These are phyloP conservation scores for Drosophila conformis DNA, from an alignment of 2,888 invertebrate species.

Conservation along the genomic window DNA sequence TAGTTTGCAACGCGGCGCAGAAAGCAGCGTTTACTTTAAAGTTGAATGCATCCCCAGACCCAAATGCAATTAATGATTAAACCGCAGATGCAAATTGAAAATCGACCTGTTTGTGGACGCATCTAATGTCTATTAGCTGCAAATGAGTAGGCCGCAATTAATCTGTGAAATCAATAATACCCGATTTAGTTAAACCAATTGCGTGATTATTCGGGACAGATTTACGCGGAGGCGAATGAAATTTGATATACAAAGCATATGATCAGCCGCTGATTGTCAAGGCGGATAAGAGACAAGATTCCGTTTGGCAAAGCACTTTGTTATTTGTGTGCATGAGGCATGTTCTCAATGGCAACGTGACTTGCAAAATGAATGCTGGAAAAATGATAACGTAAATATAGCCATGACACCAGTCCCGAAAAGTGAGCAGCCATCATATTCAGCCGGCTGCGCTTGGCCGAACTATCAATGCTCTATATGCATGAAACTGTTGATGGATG, in stretches of 20 bases:
- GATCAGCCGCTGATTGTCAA: constrained; percentile 6
- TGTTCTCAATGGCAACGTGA: constrained; percentile 61
- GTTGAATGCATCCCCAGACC: constrained; percentile 13
- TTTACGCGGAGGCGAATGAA: constrained; percentile 2
- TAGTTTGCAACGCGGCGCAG: constrained; percentile 60
- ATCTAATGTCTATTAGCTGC: constrained; percentile 33
- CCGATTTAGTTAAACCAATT: constrained; percentile 36
- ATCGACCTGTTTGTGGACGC: constrained; percentile 6
- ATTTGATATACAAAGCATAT: constrained; percentile 11
- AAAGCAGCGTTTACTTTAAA: constrained; percentile 6
- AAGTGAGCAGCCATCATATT: constrained; percentile 1
- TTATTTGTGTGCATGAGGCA: constrained; percentile 56
- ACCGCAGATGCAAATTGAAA: constrained; percentile 46
- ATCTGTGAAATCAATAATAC: constrained; percentile 39
- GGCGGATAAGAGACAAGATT: constrained; percentile 2
- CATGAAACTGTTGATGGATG: constrained; percentile 10
- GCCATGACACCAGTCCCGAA: constrained; percentile 30
- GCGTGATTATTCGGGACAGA: constrained; percentile 14
- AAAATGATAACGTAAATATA: constrained; percentile 72
- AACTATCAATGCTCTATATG: constrained; percentile 20
- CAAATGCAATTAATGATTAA: constrained; percentile 62
- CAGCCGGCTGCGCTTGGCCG: constrained; percentile 4
- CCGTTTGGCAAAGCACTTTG: constrained; percentile 36
- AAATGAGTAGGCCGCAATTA: constrained; percentile 36
- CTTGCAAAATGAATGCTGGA: constrained; percentile 74